These are phyloP conservation scores for Athalia rosae DNA, from an alignment of 2,888 invertebrate species.

Conservation along the genomic window DNA sequence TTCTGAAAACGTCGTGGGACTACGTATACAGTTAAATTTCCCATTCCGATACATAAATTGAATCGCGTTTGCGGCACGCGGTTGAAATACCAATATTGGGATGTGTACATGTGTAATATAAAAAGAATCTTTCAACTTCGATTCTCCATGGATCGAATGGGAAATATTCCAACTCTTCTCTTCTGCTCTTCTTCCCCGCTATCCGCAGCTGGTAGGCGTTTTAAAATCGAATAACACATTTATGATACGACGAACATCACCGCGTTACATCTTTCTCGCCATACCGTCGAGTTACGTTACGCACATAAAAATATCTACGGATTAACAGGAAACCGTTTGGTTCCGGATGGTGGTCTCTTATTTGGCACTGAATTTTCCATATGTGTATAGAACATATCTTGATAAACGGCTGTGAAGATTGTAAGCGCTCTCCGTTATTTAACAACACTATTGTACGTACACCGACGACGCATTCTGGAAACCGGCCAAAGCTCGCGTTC, in stretches of 20 bases:
- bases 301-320: neutral
- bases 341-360: neutral
- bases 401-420: conserved; percentile 59
- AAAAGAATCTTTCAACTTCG: conserved; percentile 1
- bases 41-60: conserved; percentile 7
- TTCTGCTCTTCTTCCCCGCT: neutral
- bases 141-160: neutral
- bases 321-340: conserved; percentile 5
- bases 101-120: neutral
- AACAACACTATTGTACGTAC: conserved; percentile 41
- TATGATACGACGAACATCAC: neutral
- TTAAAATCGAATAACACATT: conserved; percentile 20
- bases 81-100: conserved; percentile 21
- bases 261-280: conserved; percentile 2
- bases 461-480: conserved; percentile 50
- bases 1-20: neutral
- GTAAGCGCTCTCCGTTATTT: conserved; percentile 58
- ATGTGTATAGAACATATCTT: conserved; percentile 54
- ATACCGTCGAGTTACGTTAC: neutral
- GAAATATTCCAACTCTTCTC: neutral
- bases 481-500: conserved; percentile 50
- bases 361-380: conserved; percentile 38
- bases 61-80: conserved; percentile 32
- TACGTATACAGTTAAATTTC: conserved; percentile 13
- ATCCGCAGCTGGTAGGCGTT: neutral